Evolutionary conservation across 2,113 vertebrate species (phyloP).

Genomic region (Eubucco bourcierii): DNA sequence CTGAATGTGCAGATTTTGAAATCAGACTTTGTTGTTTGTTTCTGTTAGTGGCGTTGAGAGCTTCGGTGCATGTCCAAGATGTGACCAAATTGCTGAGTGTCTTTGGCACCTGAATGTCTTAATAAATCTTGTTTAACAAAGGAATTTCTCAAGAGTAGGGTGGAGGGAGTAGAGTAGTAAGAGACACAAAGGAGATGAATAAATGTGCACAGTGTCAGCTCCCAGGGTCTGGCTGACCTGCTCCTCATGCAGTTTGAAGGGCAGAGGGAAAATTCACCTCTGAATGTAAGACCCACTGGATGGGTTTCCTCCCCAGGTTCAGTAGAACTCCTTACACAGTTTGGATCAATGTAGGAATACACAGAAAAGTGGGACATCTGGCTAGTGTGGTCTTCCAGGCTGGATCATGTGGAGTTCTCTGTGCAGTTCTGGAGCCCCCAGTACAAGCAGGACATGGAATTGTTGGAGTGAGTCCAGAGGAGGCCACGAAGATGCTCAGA

Average conservation of each 20-base stretch:
- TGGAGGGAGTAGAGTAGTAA: neutral
- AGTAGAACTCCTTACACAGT: neutral
- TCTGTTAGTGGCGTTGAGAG: neutral
- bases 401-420: neutral
- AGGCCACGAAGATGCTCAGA: too few species aligned
- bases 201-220: neutral
- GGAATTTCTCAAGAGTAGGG: neutral
- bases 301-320: neutral
- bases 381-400: neutral
- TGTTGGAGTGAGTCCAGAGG: too few species aligned
- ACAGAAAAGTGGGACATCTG: neutral
- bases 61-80: neutral
- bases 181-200: neutral
- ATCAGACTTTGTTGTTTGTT: neutral
- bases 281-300: neutral
- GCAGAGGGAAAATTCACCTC: neutral
- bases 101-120: constrained; percentile 11
- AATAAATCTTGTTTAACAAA: neutral
- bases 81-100: neutral
- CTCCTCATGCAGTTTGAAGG: neutral
- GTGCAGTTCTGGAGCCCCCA: too few species aligned
- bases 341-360: neutral
- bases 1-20: neutral
- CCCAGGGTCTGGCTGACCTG: neutral
- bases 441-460: too few species aligned